Percentiles rank a stretch among this genome's conserved stretches.
Evolutionary conservation across 2,113 vertebrate genomes (phyloP).

Genomic region (Penelope pileata): DNA sequence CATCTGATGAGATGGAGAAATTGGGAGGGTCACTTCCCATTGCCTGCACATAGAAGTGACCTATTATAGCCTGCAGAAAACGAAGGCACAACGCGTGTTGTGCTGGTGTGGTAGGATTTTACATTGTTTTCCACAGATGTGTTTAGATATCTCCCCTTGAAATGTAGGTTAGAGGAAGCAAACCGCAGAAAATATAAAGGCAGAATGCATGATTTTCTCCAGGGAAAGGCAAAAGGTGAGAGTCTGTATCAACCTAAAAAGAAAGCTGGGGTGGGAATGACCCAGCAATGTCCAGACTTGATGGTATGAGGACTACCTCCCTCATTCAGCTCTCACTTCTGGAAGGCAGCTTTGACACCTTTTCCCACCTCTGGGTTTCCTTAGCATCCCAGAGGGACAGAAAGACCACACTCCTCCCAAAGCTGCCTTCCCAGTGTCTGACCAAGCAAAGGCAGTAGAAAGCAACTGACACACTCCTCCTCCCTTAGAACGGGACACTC

Average conservation of each 20-base stretch:
- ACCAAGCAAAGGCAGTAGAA: neutral
- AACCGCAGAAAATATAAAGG: neutral
- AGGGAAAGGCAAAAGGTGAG: neutral
- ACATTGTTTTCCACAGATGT: neutral
- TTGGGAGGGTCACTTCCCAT: neutral
- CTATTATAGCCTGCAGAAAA: neutral
- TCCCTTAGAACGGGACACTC: rapidly evolving
- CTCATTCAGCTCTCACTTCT: neutral
- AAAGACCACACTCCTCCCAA: neutral
- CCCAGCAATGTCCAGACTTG: neutral
- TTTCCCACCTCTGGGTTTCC: neutral
- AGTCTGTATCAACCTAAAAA: neutral
- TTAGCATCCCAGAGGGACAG: neutral
- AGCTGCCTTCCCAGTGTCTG: neutral
- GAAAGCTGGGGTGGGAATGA: neutral
- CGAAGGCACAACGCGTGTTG: neutral
- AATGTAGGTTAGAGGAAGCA: neutral
- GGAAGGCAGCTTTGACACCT: neutral
- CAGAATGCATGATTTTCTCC: neutral
- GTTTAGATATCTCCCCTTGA: rapidly evolving
- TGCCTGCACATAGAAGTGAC: neutral
- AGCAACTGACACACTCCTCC: neutral
- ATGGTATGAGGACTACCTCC: neutral
- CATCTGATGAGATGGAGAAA: neutral
- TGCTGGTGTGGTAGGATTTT: neutral